A percentile compares a stretch with the other conserved stretches of the same genome.
phyloP scores from a whole-genome alignment of 1,140 invertebrate genomes.

The Bombus consobrinus region DNA sequence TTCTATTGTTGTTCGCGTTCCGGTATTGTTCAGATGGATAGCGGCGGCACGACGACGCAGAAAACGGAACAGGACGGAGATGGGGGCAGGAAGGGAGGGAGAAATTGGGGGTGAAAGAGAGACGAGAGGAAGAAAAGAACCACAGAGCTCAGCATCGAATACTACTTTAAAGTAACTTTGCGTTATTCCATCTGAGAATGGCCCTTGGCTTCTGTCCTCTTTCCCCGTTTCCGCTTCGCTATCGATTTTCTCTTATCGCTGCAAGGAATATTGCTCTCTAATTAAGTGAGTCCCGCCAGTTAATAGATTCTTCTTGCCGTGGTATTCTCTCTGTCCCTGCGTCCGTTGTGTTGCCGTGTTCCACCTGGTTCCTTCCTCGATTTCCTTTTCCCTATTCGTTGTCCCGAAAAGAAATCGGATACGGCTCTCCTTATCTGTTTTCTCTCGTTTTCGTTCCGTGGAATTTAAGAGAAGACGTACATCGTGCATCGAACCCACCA shows the following conservation, averaged over 20 bases:
- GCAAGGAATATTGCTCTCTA: constrained; percentile 41
- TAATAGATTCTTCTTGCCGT: constrained; percentile 27
- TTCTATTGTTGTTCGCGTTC: constrained; percentile 51
- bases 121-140: neutral
- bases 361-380: neutral
- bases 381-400: neutral
- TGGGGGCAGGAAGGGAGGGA: neutral
- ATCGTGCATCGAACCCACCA: neutral
- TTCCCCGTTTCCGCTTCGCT: neutral
- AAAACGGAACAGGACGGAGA: neutral
- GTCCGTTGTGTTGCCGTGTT: neutral
- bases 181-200: constrained; percentile 40
- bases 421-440: neutral
- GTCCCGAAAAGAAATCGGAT: neutral
- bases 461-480: constrained; percentile 10
- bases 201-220: constrained; percentile 12
- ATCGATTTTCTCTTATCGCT: constrained; percentile 45
- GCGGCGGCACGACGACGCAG: neutral
- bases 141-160: constrained; percentile 17
- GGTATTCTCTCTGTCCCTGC: neutral
- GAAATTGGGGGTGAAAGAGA: neutral
- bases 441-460: no score
- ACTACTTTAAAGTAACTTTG: constrained; percentile 38
- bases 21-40: constrained; percentile 36
- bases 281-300: constrained; percentile 28